These are phyloP conservation scores for Lutjanus campechanus DNA, from an alignment of 2,797 vertebrate species.

Conservation along the genomic window DNA sequence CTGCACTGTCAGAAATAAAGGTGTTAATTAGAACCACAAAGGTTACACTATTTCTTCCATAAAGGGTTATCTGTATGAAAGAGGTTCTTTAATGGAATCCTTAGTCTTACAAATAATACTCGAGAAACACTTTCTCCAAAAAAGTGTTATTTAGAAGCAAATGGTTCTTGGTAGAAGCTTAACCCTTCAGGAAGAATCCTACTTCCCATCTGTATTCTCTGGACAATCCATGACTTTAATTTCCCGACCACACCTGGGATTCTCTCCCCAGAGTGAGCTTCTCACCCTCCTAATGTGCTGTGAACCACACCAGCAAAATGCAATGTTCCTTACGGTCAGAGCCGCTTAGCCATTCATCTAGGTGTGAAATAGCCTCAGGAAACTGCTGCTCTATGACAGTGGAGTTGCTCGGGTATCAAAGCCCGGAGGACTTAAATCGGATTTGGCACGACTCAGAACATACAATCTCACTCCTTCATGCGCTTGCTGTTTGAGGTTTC, in stretches of 20 bases:
- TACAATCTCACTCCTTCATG: conserved; percentile 18
- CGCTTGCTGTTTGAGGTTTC: conserved; percentile 6
- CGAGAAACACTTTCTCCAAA: too few relatives aligned
- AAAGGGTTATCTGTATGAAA: too few relatives aligned
- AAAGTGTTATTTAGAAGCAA: too few relatives aligned
- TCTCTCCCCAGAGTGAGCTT: neutral
- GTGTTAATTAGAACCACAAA: too few relatives aligned
- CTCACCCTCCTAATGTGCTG: neutral
- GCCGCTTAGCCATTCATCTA: conserved; percentile 48
- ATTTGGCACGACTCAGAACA: conserved; percentile 42
- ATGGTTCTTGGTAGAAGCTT: too few relatives aligned
- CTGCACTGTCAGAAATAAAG: neutral
- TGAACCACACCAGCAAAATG: conserved; percentile 31
- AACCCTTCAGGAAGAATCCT: neutral
- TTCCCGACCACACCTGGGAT: conserved; percentile 9
- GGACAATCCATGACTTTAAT: conserved; percentile 4
- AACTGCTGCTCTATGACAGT: conserved; percentile 32
- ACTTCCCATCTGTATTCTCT: neutral
- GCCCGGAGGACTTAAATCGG: conserved; percentile 39
- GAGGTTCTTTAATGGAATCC: too few relatives aligned
- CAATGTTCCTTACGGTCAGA: conserved; percentile 34
- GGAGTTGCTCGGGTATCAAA: conserved; percentile 22
- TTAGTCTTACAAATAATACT: too few relatives aligned
- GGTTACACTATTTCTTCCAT: too few relatives aligned
- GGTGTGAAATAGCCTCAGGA: conserved; percentile 67